Evolutionary conservation across 1,140 invertebrate species (phyloP), one percentile per base, ranked within the genome.

Genomic region (Spodoptera litura): DNA sequence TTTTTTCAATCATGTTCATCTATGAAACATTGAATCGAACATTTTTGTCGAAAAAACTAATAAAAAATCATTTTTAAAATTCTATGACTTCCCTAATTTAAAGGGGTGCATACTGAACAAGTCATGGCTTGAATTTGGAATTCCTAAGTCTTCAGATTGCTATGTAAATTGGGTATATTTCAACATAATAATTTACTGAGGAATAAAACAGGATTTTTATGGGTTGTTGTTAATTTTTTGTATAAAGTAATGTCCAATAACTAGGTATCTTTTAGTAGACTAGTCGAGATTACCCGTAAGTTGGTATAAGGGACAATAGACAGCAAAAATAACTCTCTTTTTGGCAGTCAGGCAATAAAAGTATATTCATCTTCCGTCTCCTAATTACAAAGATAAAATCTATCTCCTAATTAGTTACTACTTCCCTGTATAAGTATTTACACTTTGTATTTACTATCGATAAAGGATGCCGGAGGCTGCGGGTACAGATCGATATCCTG

Each of bases 61-160:
- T 27, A 20, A 62, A 62, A 62, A 38, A 38, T 25, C 59, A n/a
- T 62, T 35, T 62, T 62, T 62, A 62, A 44, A 62, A 62, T 62
- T 62, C 59, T 8, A n/a, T n/a, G 59, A 10, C 59, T 44, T 62
- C n/a, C 59, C 31, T 44, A 5, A 56, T 15, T 35, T n/a, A 9
- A 44, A 9, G 3, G 59, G 59, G 59, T 62, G 59, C 59, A 62
- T 62, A 62, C 2, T 62, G 35, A 62, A 38, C n/a, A 38, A 15
- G 59, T 9, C 9, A 62, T 44, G 35, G 38, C 59, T 44, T 62
- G 35, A 13, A 31, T n/a, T 12, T 44, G 13, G 31, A 6, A 62
- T 62, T 62, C 15, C n/a, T 62, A 44, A 13, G 20, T 38, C 13
- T 62, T 15, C 59, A 44, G 25, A 62, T 62, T 38, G 35, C 31